Evolutionary conservation across 2,888 invertebrate species (phyloP), one percentile per base, ranked within the genome.

Genomic region (Amiota communis): DNA sequence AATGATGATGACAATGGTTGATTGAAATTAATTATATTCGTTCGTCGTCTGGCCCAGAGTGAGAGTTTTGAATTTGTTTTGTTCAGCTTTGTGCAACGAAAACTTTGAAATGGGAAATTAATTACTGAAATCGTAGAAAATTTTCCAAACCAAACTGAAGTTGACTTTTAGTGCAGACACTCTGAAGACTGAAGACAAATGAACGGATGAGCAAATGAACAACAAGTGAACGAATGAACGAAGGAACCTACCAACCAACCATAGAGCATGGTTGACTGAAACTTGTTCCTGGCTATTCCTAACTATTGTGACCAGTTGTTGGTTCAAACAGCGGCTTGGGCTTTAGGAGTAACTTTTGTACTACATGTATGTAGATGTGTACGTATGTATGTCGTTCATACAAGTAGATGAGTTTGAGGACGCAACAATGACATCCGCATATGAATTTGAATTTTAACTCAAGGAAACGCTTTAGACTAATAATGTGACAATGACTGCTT

Each of bases 101-200:
- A 59, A 71, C 61, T 59, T 71, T 23, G 71, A 15, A 63, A 73
- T 75, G 64, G 61, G 69, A 85, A 86, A 86, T 85, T 85, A 85
- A 85, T 85, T 85, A 85, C 85, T 78, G 77, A 82, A 85, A 81
- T 81, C 81, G 77, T 81, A 77, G 80, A 77, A 85, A 86, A 83
- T 83, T 82, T 70, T 53, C 46, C 12, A 10, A 36, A 13, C 46
- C 17, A 12, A 12, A 51, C 53, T 51, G 36, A 51, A 51, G 53
- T 51, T 51, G n/a, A 51, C 53, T 51, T 51, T n/a, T 51, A 51
- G 53, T 51, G 12, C 53, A n/a, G 53, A 51, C 53, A 47, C 46
- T 23, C 64, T 12, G 13, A 20, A 13, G 49, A 8, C 11, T 51
- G 15, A 15, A 61, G 13, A 51, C 68, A 68, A 53, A 53, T 53